A percentile compares a stretch with the other conserved stretches of the same genome.
phyloP scores from a whole-genome alignment of 2,113 vertebrate species.

The Grammomys surdaster region DNA sequence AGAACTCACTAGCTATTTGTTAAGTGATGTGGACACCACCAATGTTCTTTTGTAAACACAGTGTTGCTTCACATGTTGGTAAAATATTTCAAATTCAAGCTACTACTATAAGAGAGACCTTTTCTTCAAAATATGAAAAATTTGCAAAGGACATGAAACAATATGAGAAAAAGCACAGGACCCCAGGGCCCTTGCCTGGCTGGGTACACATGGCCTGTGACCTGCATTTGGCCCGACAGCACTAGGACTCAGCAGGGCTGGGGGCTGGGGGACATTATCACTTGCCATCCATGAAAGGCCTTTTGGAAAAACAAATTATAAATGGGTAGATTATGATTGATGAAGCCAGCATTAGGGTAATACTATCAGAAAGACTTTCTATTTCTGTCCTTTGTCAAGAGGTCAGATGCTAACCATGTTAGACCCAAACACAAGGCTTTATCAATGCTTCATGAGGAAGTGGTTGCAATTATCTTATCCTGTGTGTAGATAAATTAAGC shows the following conservation, averaged over 20 bases:
- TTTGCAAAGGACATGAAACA: constrained; percentile 58
- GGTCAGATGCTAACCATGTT: constrained; percentile 92
- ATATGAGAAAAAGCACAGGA: not conserved
- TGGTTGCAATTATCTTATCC: constrained; percentile 82
- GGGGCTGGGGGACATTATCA: constrained; percentile 84
- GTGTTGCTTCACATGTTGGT: not conserved
- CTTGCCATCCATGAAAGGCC: constrained; percentile 86
- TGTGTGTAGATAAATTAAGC: constrained; percentile 84
- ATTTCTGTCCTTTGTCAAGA: constrained; percentile 90
- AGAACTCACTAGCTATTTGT: not conserved
- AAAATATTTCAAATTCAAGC: not conserved
- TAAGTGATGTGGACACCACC: not conserved
- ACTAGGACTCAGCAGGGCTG: constrained; percentile 80
- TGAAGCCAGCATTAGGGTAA: constrained; percentile 92
- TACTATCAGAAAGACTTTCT: constrained; percentile 91
- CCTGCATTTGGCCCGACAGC: constrained; percentile 19
- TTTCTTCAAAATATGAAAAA: constrained; percentile 83
- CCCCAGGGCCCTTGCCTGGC: fast-evolving
- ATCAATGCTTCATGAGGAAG: constrained; percentile 93
- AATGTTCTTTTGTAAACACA: not conserved
- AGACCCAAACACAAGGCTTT: constrained; percentile 91
- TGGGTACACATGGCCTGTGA: fast-evolving
- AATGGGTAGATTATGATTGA: constrained; percentile 91
- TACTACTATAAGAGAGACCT: constrained; percentile 68
- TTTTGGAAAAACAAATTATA: constrained; percentile 81